Percentiles rank a stretch among this genome's conserved stretches.
phyloP scores from a whole-genome alignment of 2,113 vertebrate species.

The Agelaius phoeniceus region DNA sequence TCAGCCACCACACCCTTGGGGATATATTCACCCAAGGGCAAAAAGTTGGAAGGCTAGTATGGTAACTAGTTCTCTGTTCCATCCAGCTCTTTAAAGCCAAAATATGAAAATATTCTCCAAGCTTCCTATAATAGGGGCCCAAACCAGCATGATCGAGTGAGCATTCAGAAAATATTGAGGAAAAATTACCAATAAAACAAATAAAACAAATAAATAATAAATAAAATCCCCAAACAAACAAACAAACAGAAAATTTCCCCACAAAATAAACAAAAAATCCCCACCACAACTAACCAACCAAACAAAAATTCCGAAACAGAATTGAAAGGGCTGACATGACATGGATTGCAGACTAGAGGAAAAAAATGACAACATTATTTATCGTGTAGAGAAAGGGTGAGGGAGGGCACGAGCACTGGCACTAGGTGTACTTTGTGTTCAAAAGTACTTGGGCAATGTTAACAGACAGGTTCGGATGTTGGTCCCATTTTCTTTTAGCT shows the following conservation, averaged over 20 bases:
- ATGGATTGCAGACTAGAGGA: background rate
- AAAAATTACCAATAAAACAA: background rate
- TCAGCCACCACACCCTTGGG: background rate
- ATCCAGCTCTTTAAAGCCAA: background rate
- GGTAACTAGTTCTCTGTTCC: background rate
- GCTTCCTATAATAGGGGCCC: accelerated
- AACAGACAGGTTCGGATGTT: conserved; percentile 37
- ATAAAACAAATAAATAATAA: background rate
- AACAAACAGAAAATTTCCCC: background rate
- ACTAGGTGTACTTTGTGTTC: background rate
- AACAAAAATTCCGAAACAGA: background rate
- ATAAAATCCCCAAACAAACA: background rate
- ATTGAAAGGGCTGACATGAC: background rate
- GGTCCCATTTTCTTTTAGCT: conserved; percentile 39
- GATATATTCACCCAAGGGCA: background rate
- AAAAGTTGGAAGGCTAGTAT: background rate
- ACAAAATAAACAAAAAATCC: background rate
- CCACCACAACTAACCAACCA: background rate
- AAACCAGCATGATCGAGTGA: background rate
- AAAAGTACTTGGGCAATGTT: conserved; percentile 16
- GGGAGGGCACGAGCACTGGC: background rate
- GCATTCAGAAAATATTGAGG: background rate
- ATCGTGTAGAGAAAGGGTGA: background rate
- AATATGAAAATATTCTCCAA: background rate
- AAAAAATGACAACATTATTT: background rate